Base-by-base conservation (phyloP, 2,113 vertebrate species). In the Pterophyllum scalare region DNA sequence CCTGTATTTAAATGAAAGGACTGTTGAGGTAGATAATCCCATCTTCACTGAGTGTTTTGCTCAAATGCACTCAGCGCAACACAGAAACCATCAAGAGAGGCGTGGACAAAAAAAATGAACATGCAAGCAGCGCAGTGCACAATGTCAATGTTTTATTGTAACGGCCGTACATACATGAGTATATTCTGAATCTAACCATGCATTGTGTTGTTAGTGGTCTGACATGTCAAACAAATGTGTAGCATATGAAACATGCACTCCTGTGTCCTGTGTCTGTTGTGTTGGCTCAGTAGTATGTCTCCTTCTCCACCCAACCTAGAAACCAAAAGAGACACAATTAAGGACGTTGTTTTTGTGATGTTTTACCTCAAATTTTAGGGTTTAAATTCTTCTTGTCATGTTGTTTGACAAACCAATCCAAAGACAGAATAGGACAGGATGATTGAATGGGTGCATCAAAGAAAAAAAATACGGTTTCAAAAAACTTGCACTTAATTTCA, bases 251-350 rank as follows among this genome's bases (percentile, higher is more conserved):
- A 88, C 57, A 76, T 40, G 56, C 75, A 60, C 61, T 88, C 72
- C 12, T 40, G 72, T 14, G 24, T 52, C 65, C 43, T 56, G 80
- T 38, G 78, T 59, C 11, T 72, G 19, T 52, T 17, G 62, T 24
- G 57, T 31, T 22, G 75, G 75, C 90, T 96, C 93, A 97, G 94
- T 97, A 97, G 94, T 97, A 97, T 1, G 97, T 97, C 87, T 97
- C 97, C 57, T 52, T 76, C 82, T 97, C 97, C 92, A 97, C 92
- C 97, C 97, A 97, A 82, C 97, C 97, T 97, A 64, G 57, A 87
- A 94, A 93, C 59, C 19, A 92, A 81, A 90, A 14, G 28, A 88
- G 67, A 86, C 52, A 90, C 10, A 86, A 76, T 89, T 59, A 91
- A 59, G 28, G 12, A 20, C 13, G 43, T 4, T 1, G 1, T 31